phyloP scores from a whole-genome alignment of 1,140 invertebrate genomes.

The Neodiprion fabricii region DNA sequence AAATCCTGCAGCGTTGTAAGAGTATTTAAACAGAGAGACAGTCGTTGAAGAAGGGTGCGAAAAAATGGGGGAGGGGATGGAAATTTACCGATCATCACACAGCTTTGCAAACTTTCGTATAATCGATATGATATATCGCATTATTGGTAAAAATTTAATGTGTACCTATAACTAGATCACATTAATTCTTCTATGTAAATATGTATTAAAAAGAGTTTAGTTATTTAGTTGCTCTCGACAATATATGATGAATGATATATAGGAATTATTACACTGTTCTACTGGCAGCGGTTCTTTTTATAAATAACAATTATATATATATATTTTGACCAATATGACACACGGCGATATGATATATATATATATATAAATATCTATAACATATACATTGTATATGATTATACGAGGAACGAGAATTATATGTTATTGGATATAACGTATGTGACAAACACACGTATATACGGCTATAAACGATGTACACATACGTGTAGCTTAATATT shows the following conservation, averaged over 20 bases:
- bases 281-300: conserved; percentile 28
- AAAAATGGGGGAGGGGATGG: too few species aligned
- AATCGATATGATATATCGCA: too few species aligned
- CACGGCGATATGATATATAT: conserved; percentile 25
- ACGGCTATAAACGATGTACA: neutral
- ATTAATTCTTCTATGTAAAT: conserved; percentile 42
- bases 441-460: neutral
- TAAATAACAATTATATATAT: conserved; percentile 27
- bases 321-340: conserved; percentile 33
- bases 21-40: too few species aligned
- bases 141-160: too few species aligned
- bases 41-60: too few species aligned
- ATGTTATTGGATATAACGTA: conserved; percentile 3
- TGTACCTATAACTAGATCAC: neutral
- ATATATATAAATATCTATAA: conserved; percentile 16
- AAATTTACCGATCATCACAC: too few species aligned
- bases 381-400: conserved; percentile 6
- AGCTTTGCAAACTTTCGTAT: too few species aligned
- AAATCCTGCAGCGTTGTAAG: too few species aligned
- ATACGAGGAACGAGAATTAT: neutral
- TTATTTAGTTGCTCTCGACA: conserved; percentile 49
- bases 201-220: conserved; percentile 47
- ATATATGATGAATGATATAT: conserved; percentile 30
- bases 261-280: conserved; percentile 26
- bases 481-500: neutral